These are phyloP conservation scores for Diadophis punctatus DNA, from an alignment of 2,113 vertebrate genomes.

Conservation along the genomic window DNA sequence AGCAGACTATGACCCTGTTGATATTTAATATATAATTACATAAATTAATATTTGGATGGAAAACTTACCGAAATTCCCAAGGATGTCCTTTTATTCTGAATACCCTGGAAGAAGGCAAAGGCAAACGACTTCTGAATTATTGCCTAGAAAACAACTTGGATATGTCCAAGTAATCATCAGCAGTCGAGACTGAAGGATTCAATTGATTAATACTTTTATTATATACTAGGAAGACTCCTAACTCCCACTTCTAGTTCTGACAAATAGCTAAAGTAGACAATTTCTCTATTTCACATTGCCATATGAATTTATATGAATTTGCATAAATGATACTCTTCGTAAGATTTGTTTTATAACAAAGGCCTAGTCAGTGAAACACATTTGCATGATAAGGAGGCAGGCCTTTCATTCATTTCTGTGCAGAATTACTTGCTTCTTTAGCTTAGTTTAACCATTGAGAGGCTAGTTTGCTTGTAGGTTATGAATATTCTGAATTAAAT, in stretches of 20 bases:
- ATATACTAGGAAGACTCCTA: not conserved
- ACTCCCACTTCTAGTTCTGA: not conserved
- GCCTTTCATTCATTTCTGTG: not conserved
- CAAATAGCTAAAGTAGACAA: not conserved
- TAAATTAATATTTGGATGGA: not conserved
- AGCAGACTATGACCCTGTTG: not conserved
- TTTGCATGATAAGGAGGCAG: not conserved
- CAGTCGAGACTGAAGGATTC: not conserved
- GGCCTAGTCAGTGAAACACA: not conserved
- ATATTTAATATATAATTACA: not conserved
- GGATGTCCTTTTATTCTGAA: not conserved
- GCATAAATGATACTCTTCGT: not conserved
- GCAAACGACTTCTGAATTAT: not conserved
- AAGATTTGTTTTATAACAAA: not conserved
- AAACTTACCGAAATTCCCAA: not conserved
- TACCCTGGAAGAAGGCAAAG: not conserved
- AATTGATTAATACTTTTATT: not conserved
- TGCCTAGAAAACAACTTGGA: not conserved
- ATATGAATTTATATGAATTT: not conserved
- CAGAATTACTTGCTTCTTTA: not conserved
- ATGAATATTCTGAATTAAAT: not conserved
- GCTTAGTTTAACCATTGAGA: fast-evolving
- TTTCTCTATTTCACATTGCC: not conserved
- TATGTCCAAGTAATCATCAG: not conserved
- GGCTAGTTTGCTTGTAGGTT: not conserved